Evolutionary conservation across 2,113 vertebrate species (phyloP).

Genomic region (Xenus cinereus): DNA sequence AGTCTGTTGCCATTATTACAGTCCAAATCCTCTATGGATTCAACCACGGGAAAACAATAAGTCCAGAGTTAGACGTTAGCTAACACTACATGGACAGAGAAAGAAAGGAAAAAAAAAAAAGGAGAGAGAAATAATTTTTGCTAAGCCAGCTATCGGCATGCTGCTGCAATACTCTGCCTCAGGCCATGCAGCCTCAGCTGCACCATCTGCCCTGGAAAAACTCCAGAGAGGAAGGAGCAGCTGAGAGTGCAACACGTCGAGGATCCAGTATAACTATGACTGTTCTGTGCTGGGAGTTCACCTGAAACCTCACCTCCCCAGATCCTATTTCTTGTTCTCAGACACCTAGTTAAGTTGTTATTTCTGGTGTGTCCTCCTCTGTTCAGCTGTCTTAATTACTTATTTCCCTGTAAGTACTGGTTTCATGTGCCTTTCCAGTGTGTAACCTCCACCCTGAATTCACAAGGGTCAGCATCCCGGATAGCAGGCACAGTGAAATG

Average conservation of each 20-base stretch:
- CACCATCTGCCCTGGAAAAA: conserved; percentile 54
- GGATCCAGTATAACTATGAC: background rate
- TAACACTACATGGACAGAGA: background rate
- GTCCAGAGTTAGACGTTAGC: background rate
- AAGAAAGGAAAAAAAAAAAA: background rate
- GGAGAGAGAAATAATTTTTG: background rate
- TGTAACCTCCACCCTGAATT: background rate
- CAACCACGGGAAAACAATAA: background rate
- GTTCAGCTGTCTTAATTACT: background rate
- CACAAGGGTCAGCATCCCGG: background rate
- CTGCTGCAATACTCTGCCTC: conserved; percentile 21
- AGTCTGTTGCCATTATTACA: background rate
- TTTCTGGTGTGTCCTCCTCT: background rate
- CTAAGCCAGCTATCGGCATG: background rate
- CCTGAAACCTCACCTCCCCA: background rate
- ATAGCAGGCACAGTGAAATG: background rate
- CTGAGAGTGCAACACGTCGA: background rate
- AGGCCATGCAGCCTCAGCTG: conserved; percentile 21
- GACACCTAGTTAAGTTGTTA: background rate
- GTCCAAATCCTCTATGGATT: background rate
- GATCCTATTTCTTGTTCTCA: background rate
- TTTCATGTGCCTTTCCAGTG: background rate
- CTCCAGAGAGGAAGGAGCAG: conserved; percentile 41
- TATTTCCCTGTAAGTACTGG: background rate
- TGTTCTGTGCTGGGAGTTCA: background rate